Evolutionary conservation across 2,113 vertebrate genomes (phyloP).

Genomic region (Desmodus rotundus): DNA sequence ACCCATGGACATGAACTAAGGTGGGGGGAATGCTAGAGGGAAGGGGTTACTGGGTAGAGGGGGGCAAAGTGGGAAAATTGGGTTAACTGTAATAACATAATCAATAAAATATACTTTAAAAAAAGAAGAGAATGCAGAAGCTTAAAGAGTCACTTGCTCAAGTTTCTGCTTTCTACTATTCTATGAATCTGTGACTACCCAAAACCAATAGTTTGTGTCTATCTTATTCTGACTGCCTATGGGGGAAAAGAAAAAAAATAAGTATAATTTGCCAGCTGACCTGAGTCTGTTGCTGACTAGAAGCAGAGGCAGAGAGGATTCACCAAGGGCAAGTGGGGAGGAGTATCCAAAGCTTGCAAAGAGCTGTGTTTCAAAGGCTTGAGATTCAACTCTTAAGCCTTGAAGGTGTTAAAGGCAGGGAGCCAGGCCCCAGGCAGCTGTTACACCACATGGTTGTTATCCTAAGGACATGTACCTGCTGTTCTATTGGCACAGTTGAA

Average conservation of each 20-base stretch:
- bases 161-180: neutral
- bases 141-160: neutral
- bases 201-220: neutral
- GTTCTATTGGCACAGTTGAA: neutral
- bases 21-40: too few relatives aligned
- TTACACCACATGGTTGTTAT: constrained; percentile 24
- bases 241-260: neutral
- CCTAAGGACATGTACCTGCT: constrained; percentile 32
- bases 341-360: neutral
- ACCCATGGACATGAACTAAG: too few relatives aligned
- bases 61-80: too few relatives aligned
- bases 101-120: too few relatives aligned
- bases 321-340: neutral
- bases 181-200: neutral
- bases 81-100: too few relatives aligned
- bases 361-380: constrained; percentile 23
- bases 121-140: neutral
- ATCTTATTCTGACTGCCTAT: neutral
- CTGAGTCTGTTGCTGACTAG: neutral
- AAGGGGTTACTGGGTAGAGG: too few relatives aligned
- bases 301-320: neutral
- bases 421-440: constrained; percentile 34
- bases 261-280: neutral
- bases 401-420: constrained; percentile 9
- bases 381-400: neutral